Evolutionary conservation across 2,797 vertebrate genomes (phyloP).

Genomic region (Holocentrus rufus): DNA sequence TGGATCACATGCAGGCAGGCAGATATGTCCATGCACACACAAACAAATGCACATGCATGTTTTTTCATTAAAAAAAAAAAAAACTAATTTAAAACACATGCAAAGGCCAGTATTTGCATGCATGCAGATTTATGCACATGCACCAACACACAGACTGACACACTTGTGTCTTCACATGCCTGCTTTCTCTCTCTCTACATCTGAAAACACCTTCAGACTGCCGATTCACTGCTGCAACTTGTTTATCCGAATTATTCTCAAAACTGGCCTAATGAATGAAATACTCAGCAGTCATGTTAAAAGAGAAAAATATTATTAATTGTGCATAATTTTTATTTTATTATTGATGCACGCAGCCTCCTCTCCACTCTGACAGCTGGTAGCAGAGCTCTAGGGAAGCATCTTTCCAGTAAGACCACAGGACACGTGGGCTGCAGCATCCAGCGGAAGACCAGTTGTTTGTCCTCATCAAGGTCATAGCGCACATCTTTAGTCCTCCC

Average conservation of each 20-base stretch:
- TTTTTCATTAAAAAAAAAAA: no score
- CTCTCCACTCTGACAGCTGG: conserved; percentile 45
- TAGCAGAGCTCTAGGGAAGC: conserved; percentile 42
- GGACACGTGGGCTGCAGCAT: conserved; percentile 51
- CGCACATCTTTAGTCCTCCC: conserved; percentile 35
- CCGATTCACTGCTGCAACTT: no score
- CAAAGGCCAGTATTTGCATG: conserved; percentile 55
- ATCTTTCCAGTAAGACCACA: conserved; percentile 51
- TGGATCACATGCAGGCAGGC: neutral
- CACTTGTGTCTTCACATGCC: no score
- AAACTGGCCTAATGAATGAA: no score
- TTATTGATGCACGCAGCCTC: conserved; percentile 10
- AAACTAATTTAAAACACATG: conserved; percentile 38
- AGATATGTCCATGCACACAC: conserved; percentile 6
- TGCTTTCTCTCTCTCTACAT: neutral
- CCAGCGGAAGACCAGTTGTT: conserved; percentile 43
- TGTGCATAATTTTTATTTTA: no score
- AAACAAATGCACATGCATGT: conserved; percentile 36
- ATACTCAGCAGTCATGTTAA: no score
- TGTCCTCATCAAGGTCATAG: conserved; percentile 62
- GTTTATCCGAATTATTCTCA: no score
- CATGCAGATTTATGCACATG: conserved; percentile 7
- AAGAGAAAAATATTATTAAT: no score
- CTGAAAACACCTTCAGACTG: no score
- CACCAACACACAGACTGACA: neutral